phyloP scores from a whole-genome alignment of 2,797 vertebrate species.

The Rachycentron canadum region DNA sequence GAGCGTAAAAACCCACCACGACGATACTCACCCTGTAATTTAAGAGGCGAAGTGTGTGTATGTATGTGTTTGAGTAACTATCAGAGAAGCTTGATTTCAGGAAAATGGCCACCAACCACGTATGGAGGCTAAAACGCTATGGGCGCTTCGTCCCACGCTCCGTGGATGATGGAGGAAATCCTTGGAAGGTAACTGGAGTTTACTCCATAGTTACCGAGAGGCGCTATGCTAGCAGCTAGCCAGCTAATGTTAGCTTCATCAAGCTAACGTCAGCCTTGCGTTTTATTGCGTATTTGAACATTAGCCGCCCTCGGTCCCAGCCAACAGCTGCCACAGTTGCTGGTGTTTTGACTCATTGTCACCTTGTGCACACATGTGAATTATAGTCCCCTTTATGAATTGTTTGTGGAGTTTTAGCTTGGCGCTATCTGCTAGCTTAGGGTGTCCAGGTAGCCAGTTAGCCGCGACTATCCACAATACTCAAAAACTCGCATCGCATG shows the following conservation, averaged over 20 bases:
- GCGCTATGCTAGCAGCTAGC: not conserved
- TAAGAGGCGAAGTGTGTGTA: too few species aligned
- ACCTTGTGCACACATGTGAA: not conserved
- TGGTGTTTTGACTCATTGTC: not conserved
- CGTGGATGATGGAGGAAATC: not conserved
- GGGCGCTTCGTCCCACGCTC: conserved; percentile 81
- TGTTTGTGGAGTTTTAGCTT: not conserved
- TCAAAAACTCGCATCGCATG: too few species aligned
- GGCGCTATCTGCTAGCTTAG: not conserved
- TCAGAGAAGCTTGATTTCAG: rapidly evolving
- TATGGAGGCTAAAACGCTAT: conserved; percentile 89
- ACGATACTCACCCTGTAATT: too few species aligned
- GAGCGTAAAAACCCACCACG: too few species aligned
- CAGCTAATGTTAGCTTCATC: not conserved
- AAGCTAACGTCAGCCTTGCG: conserved; percentile 6
- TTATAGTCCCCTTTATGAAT: not conserved
- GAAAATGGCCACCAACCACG: conserved; percentile 47
- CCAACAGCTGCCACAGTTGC: not conserved
- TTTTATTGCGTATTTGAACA: not conserved
- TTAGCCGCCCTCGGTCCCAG: not conserved
- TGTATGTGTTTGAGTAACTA: too few species aligned
- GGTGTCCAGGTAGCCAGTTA: too few species aligned
- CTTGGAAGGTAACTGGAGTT: conserved; percentile 72
- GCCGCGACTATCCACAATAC: too few species aligned
- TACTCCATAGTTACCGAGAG: rapidly evolving